phyloP scores from a whole-genome alignment of 2,113 vertebrate species.

The western clawed frog (Xenopus tropicalis) region DNA sequence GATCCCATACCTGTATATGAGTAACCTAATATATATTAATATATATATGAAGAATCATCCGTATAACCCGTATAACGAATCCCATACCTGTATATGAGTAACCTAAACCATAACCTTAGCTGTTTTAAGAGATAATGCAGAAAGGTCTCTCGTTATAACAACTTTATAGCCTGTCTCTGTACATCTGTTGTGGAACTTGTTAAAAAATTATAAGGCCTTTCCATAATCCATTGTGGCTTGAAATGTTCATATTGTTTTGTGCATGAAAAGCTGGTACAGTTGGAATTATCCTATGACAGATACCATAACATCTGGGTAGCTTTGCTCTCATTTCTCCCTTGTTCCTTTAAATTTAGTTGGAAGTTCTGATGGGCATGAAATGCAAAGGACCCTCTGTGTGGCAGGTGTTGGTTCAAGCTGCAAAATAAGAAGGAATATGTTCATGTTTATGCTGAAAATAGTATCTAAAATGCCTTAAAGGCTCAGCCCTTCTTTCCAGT shows the following conservation, averaged over 20 bases:
- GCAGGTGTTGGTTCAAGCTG: conserved; percentile 70
- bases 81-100: too few relatives aligned
- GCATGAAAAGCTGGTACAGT: conserved; percentile 63
- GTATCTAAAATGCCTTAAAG: conserved; percentile 33
- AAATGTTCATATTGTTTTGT: conserved; percentile 72
- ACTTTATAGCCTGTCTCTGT: conserved; percentile 70
- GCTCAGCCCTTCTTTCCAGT: neutral
- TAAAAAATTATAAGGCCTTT: conserved; percentile 67
- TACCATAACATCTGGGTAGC: conserved; percentile 84
- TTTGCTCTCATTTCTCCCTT: conserved; percentile 73
- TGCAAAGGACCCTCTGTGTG: conserved; percentile 64
- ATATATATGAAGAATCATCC: too few relatives aligned
- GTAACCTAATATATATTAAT: too few relatives aligned
- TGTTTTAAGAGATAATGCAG: conserved; percentile 68
- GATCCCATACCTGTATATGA: too few relatives aligned
- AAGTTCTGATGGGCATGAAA: conserved; percentile 83
- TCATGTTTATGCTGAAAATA: conserved; percentile 51
- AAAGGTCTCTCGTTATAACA: conserved; percentile 73
- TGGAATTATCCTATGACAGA: conserved; percentile 75
- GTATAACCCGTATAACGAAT: too few relatives aligned
- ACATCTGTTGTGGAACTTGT: conserved; percentile 73
- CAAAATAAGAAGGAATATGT: conserved; percentile 58
- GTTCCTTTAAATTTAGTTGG: conserved; percentile 81
- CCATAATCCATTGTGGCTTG: conserved; percentile 65
- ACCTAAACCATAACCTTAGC: conserved; percentile 53